Conservation (phyloP, 2,797 vertebrate species). For the Acrossocheilus wenchowensis region DNA sequence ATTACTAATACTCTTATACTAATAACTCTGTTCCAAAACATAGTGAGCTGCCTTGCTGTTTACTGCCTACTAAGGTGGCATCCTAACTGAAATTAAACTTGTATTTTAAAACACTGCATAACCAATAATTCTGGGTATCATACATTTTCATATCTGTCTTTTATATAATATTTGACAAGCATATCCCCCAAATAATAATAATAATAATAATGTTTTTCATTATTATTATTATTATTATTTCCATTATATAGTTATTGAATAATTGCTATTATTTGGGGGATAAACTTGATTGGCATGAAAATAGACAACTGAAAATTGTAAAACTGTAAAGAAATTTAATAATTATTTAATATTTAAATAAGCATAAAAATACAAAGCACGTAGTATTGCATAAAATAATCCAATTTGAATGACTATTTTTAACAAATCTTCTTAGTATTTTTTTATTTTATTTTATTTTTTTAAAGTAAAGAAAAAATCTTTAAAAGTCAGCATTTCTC, state of each 20-base stretch:
- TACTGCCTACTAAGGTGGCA: background rate
- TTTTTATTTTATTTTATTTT: too few relatives aligned
- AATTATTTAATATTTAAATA: background rate
- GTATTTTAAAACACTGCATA: background rate
- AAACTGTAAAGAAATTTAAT: background rate
- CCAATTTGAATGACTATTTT: background rate
- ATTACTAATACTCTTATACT: constrained; percentile 25
- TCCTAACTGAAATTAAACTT: background rate
- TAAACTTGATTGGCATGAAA: background rate
- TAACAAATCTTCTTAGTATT: background rate
- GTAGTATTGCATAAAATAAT: background rate
- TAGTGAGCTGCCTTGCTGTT: background rate
- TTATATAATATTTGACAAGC: background rate
- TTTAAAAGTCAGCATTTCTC: background rate
- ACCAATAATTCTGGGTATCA: background rate
- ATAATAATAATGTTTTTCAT: background rate
- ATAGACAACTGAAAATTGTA: background rate
- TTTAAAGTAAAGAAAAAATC: background rate
- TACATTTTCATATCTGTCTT: background rate
- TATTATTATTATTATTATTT: background rate
- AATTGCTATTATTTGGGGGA: background rate
- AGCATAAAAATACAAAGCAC: background rate
- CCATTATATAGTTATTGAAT: background rate
- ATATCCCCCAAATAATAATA: background rate
- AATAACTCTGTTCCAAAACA: constrained; percentile 9